Base-by-base conservation (phyloP, 2,797 vertebrate genomes). In the Chrosomus eos region DNA sequence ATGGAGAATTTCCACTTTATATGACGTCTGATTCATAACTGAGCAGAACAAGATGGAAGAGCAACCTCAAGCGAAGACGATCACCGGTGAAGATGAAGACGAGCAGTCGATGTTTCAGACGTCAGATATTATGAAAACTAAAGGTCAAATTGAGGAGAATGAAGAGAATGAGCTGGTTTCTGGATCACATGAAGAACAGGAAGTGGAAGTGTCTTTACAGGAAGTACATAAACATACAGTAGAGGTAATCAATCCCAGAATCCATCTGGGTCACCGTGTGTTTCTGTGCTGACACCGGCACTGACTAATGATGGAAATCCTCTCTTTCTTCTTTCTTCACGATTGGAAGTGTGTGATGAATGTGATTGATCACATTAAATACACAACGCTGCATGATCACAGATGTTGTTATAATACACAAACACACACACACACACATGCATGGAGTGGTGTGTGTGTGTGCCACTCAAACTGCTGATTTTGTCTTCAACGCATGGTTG, bases 201-300 rank as follows among this genome's bases (percentile, higher is more conserved):
- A 62, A 18, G 70, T 23, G 36, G 8, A 53, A 18, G 70, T 28
- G 36, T 53, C 71, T 26, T 6, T 11, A 18, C 48, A 85, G 76
- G 38, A 53, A 55, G 4, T 4, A 23, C 8, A 75, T 86, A 79
- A 90, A 66, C 28, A 23, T 8, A 2, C 72, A 53, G 48, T 91
- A 87, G 96, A 97, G 96, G 96, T 97, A 96, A 96, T 87, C 83
- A 80, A 26, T 75, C 82, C 78, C 53, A 36, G 74, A 4, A 64
- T 77, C 28, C 43, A 79, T 80, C 72, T 53, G 48, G 82, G 9
- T 67, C 90, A 87, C 88, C 75, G 53, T 81, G 26, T 78, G 60
- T 31, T 28, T 60, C 58, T 14, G n/a, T 1, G n/a, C 23, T 60
- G 77, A 72, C 91, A 88, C 85, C 85, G 72, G 87, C 87, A 81